Conservation (phyloP, 2,797 vertebrate genomes). For the Coracias cyanogaster region DNA sequence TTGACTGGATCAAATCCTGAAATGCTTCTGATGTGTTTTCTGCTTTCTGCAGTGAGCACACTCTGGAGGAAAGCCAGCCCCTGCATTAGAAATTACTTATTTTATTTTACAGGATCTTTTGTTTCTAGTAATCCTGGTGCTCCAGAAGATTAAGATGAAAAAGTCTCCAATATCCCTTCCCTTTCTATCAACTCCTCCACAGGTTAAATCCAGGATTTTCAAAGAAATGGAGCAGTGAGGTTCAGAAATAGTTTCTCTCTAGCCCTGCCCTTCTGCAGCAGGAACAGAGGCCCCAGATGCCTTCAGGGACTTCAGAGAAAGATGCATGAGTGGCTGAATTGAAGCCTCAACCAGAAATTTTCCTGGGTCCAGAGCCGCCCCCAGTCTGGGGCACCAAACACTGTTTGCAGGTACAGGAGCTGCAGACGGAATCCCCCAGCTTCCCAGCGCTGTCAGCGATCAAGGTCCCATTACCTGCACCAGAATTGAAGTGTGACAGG, state of each 20-base stretch:
- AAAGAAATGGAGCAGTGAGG: rapidly evolving
- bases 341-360: background rate
- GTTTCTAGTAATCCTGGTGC: background rate
- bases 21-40: background rate
- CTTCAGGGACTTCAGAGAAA: background rate
- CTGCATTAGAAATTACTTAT: background rate
- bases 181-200: background rate
- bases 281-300: background rate
- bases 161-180: background rate
- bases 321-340: background rate
- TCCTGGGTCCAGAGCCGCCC: background rate
- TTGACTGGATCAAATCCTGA: background rate
- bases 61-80: background rate
- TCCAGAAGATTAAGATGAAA: background rate
- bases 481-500: background rate
- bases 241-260: background rate
- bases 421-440: background rate
- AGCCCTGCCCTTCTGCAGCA: background rate
- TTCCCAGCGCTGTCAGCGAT: rapidly evolving
- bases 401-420: background rate
- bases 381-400: rapidly evolving
- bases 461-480: background rate
- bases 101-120: background rate
- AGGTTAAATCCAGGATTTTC: background rate
- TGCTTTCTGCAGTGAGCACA: background rate